A percentile compares a stretch with the other conserved stretches of the same genome.
Conservation (phyloP, 2,888 invertebrate species). For the Colletes collaris region DNA sequence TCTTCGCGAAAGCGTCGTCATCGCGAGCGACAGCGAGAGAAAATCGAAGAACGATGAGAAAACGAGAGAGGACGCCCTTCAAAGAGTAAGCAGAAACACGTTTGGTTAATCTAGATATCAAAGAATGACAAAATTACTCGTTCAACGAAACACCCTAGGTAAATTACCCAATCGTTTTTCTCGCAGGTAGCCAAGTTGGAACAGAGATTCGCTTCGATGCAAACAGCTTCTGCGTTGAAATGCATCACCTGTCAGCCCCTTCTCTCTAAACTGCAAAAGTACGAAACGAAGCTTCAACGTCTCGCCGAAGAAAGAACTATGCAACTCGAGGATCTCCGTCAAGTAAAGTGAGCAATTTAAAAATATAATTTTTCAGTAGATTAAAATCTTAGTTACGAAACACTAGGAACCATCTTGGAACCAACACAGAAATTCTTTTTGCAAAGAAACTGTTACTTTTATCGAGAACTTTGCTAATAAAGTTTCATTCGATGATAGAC, state of each 20-base stretch:
- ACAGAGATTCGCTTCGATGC: constrained; percentile 88
- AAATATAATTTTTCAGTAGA: too few relatives aligned
- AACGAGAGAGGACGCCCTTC: constrained; percentile 86
- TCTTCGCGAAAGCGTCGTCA: constrained; percentile 90
- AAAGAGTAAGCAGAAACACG: constrained; percentile 85
- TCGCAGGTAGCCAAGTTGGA: constrained; percentile 88
- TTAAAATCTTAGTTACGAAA: too few relatives aligned
- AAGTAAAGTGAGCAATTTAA: constrained; percentile 88
- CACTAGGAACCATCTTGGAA: too few relatives aligned
- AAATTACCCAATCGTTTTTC: background rate
- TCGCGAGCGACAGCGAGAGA: constrained; percentile 88
- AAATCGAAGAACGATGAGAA: constrained; percentile 84
- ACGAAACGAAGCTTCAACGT: constrained; percentile 86
- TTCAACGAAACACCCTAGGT: background rate
- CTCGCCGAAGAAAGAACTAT: constrained; percentile 87
- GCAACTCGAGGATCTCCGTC: constrained; percentile 90
- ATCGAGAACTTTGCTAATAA: background rate
- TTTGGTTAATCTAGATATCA: background rate
- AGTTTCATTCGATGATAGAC: constrained; percentile 84
- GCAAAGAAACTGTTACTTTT: too few relatives aligned
- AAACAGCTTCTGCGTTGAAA: constrained; percentile 88
- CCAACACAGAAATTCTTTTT: too few relatives aligned
- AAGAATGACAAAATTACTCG: background rate
- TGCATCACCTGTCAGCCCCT: constrained; percentile 88
- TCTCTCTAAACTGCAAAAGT: constrained; percentile 86